A percentile compares a stretch with the other conserved stretches of the same genome.
Conservation (phyloP, 64 coral and sea anemone species). For the Trachythela sp. region DNA sequence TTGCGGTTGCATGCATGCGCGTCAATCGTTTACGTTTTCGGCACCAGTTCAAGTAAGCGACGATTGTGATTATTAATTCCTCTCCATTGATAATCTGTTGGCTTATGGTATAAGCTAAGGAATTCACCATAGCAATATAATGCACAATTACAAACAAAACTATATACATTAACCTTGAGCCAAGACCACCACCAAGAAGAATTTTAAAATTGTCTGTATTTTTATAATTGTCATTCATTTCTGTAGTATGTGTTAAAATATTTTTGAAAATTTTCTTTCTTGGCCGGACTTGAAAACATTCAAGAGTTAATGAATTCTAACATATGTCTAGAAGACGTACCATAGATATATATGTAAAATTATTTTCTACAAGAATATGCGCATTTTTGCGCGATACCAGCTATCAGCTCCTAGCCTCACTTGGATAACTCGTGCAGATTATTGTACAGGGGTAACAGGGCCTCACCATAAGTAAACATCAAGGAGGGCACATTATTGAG, state of each 20-base stretch:
- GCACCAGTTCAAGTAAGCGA: conserved; percentile 1
- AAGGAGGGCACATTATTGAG: too few species aligned
- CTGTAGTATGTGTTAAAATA: neutral
- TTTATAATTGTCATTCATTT: neutral
- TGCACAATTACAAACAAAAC: neutral
- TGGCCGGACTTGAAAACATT: too few species aligned
- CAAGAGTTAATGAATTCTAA: too few species aligned
- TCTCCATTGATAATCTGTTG: conserved; percentile 3
- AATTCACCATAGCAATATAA: neutral
- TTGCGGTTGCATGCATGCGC: neutral
- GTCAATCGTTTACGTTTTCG: neutral
- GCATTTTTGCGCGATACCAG: too few species aligned
- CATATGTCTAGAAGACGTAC: too few species aligned
- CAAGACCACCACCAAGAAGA: neutral
- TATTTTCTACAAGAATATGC: too few species aligned
- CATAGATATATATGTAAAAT: too few species aligned
- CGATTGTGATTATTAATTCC: neutral
- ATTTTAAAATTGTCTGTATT: neutral
- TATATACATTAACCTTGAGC: neutral
- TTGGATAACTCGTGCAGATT: too few species aligned
- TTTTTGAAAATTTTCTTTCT: neutral
- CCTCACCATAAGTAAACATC: too few species aligned
- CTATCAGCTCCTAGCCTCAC: too few species aligned
- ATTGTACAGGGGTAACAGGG: too few species aligned
- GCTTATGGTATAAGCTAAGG: neutral